Percentiles rank a stretch among this genome's conserved stretches.
Evolutionary conservation across 2,113 vertebrate species (phyloP).

Genomic region (Chelonoidis abingdonii): DNA sequence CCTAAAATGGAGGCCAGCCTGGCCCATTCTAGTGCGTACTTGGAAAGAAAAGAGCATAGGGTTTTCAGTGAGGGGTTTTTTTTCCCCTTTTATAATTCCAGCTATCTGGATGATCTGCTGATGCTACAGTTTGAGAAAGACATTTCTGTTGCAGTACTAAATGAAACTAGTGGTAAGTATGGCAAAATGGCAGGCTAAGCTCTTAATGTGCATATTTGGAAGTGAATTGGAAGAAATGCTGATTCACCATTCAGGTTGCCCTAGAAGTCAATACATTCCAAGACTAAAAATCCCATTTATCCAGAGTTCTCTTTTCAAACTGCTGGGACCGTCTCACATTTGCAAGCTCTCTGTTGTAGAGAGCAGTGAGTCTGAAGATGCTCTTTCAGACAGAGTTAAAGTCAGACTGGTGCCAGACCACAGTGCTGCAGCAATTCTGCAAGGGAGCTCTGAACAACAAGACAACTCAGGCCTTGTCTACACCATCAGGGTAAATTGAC

Average conservation of each 20-base stretch:
- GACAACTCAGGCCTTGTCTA: too few relatives aligned
- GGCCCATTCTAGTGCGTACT: not conserved
- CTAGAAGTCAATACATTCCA: not conserved
- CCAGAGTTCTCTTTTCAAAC: not conserved
- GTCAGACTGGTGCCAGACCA: not conserved
- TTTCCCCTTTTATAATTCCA: not conserved
- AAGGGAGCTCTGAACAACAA: not conserved
- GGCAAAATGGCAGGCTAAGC: not conserved
- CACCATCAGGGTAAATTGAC: not conserved
- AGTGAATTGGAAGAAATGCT: not conserved
- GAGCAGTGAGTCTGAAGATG: not conserved
- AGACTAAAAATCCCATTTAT: not conserved
- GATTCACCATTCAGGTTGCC: not conserved
- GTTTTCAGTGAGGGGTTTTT: not conserved
- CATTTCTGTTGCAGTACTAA: not conserved
- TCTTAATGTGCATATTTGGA: not conserved
- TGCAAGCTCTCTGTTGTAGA: not conserved
- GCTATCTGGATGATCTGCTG: not conserved
- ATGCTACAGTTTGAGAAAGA: not conserved
- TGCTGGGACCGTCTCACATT: not conserved
- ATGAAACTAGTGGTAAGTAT: not conserved
- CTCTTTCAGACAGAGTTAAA: not conserved
- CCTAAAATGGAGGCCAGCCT: not conserved
- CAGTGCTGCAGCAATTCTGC: not conserved
- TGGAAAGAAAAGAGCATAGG: not conserved